Conservation (phyloP, 2,797 vertebrate species). For the Sebastes cheni region DNA sequence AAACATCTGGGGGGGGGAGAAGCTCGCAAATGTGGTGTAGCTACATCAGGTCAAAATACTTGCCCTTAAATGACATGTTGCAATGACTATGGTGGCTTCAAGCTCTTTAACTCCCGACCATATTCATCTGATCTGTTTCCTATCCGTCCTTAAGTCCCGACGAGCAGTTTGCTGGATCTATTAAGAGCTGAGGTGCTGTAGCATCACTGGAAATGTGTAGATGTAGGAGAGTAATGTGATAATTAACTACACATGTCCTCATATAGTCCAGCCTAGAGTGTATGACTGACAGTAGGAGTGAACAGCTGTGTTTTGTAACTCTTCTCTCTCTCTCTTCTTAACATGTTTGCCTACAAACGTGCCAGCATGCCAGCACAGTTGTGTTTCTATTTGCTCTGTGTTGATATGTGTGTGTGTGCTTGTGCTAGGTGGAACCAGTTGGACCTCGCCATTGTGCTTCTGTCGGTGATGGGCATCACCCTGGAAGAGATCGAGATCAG, state of each 20-base stretch:
- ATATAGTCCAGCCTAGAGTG: background rate
- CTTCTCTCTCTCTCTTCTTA: background rate
- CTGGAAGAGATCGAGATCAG: constrained; percentile 98
- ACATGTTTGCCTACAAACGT: background rate
- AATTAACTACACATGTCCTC: background rate
- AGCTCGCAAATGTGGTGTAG: background rate
- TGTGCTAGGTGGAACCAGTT: constrained; percentile 93
- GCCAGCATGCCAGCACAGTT: background rate
- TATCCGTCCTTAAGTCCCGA: constrained; percentile 12
- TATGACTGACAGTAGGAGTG: background rate
- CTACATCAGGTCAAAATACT: background rate
- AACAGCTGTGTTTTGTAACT: background rate
- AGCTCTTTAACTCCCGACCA: background rate
- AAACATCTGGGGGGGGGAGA: background rate
- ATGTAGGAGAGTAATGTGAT: background rate
- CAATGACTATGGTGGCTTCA: background rate
- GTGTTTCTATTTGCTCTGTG: background rate
- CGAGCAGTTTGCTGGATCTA: constrained; percentile 10
- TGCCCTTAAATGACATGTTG: background rate
- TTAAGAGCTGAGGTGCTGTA: background rate
- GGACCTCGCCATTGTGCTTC: constrained; percentile 94
- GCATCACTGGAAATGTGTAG: background rate
- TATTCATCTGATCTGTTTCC: constrained; percentile 4
- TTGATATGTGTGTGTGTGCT: background rate
- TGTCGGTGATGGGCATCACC: constrained; percentile 96